These are phyloP conservation scores for Zeugodacus cucurbitae DNA, from an alignment of 1,140 invertebrate genomes.

Conservation along the genomic window DNA sequence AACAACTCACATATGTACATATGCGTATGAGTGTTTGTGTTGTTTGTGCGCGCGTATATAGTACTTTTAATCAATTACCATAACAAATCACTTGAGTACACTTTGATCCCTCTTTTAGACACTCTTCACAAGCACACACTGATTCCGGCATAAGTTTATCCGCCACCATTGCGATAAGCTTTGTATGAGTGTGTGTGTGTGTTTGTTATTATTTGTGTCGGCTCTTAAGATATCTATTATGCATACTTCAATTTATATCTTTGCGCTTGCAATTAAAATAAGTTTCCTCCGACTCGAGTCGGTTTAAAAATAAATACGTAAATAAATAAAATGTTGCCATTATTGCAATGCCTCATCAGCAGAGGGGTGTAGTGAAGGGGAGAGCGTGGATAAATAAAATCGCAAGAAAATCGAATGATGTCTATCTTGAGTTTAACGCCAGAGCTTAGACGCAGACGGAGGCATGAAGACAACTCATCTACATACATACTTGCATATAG, in stretches of 20 bases:
- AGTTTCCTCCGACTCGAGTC: background rate
- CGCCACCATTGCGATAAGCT: background rate
- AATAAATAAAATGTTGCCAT: constrained; percentile 29
- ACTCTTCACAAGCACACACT: background rate
- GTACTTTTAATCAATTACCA: constrained; percentile 33
- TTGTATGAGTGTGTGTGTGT: background rate
- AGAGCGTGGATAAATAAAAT: background rate
- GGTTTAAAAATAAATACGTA: constrained; percentile 16
- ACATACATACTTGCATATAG: background rate
- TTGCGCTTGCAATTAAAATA: constrained; percentile 36
- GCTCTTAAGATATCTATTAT: background rate
- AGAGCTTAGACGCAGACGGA: background rate
- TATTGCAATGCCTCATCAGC: background rate
- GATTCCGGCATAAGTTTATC: background rate
- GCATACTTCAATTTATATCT: constrained; percentile 15
- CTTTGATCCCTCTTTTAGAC: constrained; percentile 8
- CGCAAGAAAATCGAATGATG: constrained; percentile 23
- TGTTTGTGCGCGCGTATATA: background rate
- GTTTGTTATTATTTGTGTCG: background rate
- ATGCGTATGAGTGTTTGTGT: background rate
- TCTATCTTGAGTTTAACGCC: background rate
- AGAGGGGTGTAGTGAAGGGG: background rate
- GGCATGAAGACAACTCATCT: background rate
- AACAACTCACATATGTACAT: background rate
- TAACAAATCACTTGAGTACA: constrained; percentile 23